phyloP scores from a whole-genome alignment of 2,797 vertebrate species.

The Anabas testudineus region DNA sequence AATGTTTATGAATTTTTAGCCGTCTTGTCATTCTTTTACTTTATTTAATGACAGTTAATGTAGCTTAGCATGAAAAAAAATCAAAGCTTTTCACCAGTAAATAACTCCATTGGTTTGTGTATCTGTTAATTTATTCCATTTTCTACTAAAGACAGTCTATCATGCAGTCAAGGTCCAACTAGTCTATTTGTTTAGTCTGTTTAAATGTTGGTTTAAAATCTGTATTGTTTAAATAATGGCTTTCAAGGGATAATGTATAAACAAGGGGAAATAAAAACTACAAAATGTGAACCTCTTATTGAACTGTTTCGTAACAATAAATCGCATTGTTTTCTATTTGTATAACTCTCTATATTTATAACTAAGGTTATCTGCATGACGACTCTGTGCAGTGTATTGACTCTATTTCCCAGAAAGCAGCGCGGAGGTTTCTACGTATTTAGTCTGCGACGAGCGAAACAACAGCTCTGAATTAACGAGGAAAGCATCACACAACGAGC shows the following conservation, averaged over 20 bases:
- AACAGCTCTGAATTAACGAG: neutral
- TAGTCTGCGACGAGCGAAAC: constrained; percentile 63
- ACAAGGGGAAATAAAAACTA: constrained; percentile 73
- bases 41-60: constrained; percentile 79
- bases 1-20: constrained; percentile 76
- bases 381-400: neutral
- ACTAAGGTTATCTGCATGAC: neutral
- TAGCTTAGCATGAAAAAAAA: constrained; percentile 85
- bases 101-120: constrained; percentile 81
- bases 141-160: constrained; percentile 76
- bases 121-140: constrained; percentile 79
- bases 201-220: constrained; percentile 84
- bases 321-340: constrained; percentile 67
- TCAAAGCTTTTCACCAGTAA: constrained; percentile 76
- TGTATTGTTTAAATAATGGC: constrained; percentile 84
- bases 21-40: constrained; percentile 76
- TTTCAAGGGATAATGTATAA: constrained; percentile 85
- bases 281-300: constrained; percentile 81
- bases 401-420: constrained; percentile 71
- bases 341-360: constrained; percentile 20
- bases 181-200: constrained; percentile 82
- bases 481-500: neutral
- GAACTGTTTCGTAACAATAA: constrained; percentile 77
- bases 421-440: constrained; percentile 47
- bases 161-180: constrained; percentile 75